Base-by-base conservation (phyloP, 2,797 vertebrate species). In the Takifugu rubripes region DNA sequence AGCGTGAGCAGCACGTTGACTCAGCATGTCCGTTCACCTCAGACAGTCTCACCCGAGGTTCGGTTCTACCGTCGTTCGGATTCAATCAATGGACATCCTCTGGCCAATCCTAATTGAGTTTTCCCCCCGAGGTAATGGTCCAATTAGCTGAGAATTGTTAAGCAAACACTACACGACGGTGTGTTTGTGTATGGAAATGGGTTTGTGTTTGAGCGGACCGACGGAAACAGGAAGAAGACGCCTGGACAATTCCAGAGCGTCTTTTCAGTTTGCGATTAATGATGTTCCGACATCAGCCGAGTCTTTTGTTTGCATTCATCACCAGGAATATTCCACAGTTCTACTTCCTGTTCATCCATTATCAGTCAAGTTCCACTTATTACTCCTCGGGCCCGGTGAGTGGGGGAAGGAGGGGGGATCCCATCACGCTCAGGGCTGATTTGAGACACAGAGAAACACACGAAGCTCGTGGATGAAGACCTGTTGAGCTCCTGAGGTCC, bases 41-140 rank as follows among this genome's bases (percentile, higher is more conserved):
- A 54, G 59, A 66, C 55, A 16, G 44, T 56, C 56, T 52, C 54
- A 67, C 78, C 47, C 0, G 54, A 79, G 75, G 66, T 80, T 64
- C 68, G 47, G 59, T 74, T 80, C 42, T 70, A 31, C 61, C 66
- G 49, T 65, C 66, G 40, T 0, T 64, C 76, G 49, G 68, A 78
- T 80, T 58, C 24, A 74, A 82, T 82, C 77, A 76, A 77, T 73
- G 70, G 68, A 80, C 68, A 70, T 83, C 77, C 73, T 83, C 67
- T n/a, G 42, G 67, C 56, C 55, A 26, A 50, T 77, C 59, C 52
- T 82, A 83, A 83, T 75, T 58, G 58, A 75, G 66, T 77, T 77
- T 60, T 16, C 45, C 59, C 44, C 5, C 36, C 16, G 21, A 58
- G 61, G 54, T 66, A 33, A 53, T 21, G 56, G 64, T 53, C 26